Base-by-base conservation (phyloP, 2,888 invertebrate genomes). In the Pterostichus madidus region DNA sequence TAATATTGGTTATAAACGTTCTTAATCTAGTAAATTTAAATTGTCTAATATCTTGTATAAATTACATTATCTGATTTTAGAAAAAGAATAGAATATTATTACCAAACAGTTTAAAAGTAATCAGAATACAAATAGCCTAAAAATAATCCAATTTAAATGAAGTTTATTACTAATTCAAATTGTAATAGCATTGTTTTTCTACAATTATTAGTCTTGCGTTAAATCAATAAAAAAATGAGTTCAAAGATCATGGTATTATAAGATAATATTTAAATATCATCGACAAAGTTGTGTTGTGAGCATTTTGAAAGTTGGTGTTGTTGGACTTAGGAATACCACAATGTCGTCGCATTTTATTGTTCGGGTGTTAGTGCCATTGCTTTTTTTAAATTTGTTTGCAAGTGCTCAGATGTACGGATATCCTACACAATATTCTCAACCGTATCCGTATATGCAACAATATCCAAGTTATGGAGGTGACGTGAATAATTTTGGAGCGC, bases 181-280 rank as follows among this genome's bases (percentile, higher is more conserved):
- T 35, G 31, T 64, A 13, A 2, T 13, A 35, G 31, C 32, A 64
- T 35, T 64, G 35, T 64, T 64, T 5, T 59, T 35, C 6, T n/a
- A 32, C 35, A 32, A 64, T 64, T 13, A 64, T 35, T 32, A 59
- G 6, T 64, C 32, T 35, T 71, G 49, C 76, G 52, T 76, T 53
- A 17, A 64, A 64, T n/a, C 13, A n/a, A 32, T 44, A 56, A 68
- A 39, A 79, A 79, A 39, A 64, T 49, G 49, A 64, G 79, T 24
- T 31, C 79, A 79, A 64, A 49, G 79, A 52, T 79, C 79, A 64
- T 64, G 53, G 32, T 32, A 46, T 61, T 32, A 32, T 32, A 32
- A 79, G 79, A 79, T 79, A 79, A 79, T 76, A 77, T 68, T 79
- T 64, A 64, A 79, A 49, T 75, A 49, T 75, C 49, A 52, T 31